Base-by-base conservation (phyloP, 2,888 invertebrate species). In the Listrodromus nycthemerus region DNA sequence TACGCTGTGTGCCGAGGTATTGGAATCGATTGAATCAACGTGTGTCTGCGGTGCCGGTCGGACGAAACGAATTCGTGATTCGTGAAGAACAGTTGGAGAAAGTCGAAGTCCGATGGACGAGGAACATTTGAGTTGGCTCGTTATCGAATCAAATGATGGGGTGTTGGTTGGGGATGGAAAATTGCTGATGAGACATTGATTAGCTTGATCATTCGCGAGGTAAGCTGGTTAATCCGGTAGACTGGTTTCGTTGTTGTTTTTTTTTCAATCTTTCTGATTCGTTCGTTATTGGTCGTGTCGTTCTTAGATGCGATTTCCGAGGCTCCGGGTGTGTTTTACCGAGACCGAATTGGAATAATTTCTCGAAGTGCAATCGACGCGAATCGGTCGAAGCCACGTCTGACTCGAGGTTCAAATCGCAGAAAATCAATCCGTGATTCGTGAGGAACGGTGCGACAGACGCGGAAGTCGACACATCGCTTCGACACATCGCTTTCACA, bases 341-440 rank as follows among this genome's bases (percentile, higher is more conserved):
- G 27, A 30, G 37, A 30, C n/a, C 37, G 13, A 66, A 82, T 70
- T 61, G 67, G 24, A 82, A 82, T 76, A 66, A 37, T 70, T 55
- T 41, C 27, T 10, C 10, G 41, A 8, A 55, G 58, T 45, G 24
- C 7, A 33, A 65, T 30, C 0, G 0, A 30, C 19, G 10, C 48
- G n/a, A 52, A 7, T 33, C 69, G 70, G 16, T 48, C 4, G 48
- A 50, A 16, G 24, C 19, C 13, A 13, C 19, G 52, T 63, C 21
- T 24, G 5, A 48, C 48, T 45, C 21, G 30, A 21, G 50, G 33
- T 50, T 7, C 21, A 55, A 67, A 55, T 67, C 37, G 75, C 27
- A 80, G 85, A 77, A 82, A 80, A 80, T 76, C 77, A 82, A 55
- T 61, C 71, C 74, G 76, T 76, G 79, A 84, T 79, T 75, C 66